Base-by-base conservation (phyloP, 2,888 invertebrate species). In the Kryphioiulus occultus region DNA sequence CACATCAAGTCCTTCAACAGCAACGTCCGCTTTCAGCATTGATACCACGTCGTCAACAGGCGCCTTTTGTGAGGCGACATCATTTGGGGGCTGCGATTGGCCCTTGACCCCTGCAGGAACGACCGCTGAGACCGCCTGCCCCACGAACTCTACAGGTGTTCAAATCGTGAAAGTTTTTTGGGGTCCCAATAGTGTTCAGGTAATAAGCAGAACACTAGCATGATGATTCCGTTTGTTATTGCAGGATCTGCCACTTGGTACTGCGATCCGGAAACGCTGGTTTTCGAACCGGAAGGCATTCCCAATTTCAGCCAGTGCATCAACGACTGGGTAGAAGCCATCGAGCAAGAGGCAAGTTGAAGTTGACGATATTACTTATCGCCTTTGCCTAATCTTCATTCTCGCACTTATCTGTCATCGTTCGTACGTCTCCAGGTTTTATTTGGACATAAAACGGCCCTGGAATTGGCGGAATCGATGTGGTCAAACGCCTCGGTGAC, bases 251-350 rank as follows among this genome's bases (percentile, higher is more conserved):
- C 47, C 17, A 22, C 26, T 17, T 87, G 87, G 87, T 87, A 53
- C 87, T 87, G 87, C 83, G 83, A 87, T 32, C 39, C 35, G 26
- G 39, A 42, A 78, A 87, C 68, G 2, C n/a, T 78, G 12, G 32
- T 42, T 22, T 87, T 82, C 44, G 26, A 87, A 10, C 87, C 87
- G 15, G 22, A 78, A 35, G 26, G 39, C 47, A 22, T 5, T 32
- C 87, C 87, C 4, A n/a, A 87, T 83, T 59, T 87, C 42, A 30
- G 82, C 12, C 26, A 87, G 10, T 87, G 87, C 26, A 26, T 35
- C n/a, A 78, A 87, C 39, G 47, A 87, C 42, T 42, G 82, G 42
- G 82, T 87, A 12, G 44, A 30, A 17, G 87, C 26, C 53, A 82
- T 87, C 17, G 19, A 84, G 26, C 32, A 84, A 84, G 84, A 42